Evolutionary conservation across 2,888 invertebrate species (phyloP), one percentile per base, ranked within the genome.

Genomic region (Eupithecia subfuscata): DNA sequence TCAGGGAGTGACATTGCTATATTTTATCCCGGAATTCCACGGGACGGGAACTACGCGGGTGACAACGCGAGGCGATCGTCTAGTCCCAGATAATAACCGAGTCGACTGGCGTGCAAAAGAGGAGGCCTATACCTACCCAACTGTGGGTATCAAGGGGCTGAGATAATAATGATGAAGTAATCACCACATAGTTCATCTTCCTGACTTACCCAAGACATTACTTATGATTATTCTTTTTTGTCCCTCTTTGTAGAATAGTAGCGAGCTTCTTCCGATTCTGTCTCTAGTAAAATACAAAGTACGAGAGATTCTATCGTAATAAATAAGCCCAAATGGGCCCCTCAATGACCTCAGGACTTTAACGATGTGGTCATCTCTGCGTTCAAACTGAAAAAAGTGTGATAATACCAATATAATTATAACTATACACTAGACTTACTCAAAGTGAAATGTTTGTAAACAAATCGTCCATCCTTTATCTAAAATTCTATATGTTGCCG

Each of bases 291-390:
- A 98, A 95, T 97, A 98, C 63, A 99, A 82, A 18, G 89, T 87
- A 64, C 95, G 91, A 0, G 87, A 90, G 7, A 81, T 70, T 85
- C 95, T 96, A 85, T 97, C 95, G 87, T 96, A 97, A 87, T 97
- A 98, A 81, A 99, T 95, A 76, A 99, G 95, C 75, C 98, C 96
- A 91, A 97, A 98, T 43, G 99, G 99, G 4, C 99, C 99, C 81
- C 97, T 95, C 2, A 98, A 89, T 48, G 85, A 85, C 76, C 93
- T 92, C 68, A 98, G 87, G 67, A 95, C 88, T n/a, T 88, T 82
- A 25, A 95, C 77, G 60, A 96, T 84, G 65, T 93, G 80, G 16
- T 82, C 77, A 71, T 89, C 85, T 64, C 83, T 81, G 34, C 80
- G 74, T 68, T 73, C 71, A 63, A 69, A 40, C 77, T 76, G 71